These are phyloP conservation scores for Ostrea denselamellosa DNA, from an alignment of 1,140 invertebrate species.

Conservation along the genomic window DNA sequence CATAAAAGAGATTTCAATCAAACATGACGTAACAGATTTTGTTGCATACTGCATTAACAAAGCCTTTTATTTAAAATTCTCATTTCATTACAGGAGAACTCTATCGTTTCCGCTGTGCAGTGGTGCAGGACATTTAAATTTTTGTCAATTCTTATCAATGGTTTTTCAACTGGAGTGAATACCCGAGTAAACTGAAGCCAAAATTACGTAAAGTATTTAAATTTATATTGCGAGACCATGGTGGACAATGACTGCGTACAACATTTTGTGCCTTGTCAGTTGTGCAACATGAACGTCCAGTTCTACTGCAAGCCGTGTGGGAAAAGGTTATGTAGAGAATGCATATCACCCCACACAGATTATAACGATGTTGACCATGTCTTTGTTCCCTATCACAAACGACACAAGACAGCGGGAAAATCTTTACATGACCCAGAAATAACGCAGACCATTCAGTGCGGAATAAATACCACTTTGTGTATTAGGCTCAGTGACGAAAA, in stretches of 20 bases:
- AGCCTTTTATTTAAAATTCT: too few species aligned
- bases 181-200: neutral
- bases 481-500: neutral
- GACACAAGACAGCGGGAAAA: neutral
- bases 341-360: neutral
- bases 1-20: too few species aligned
- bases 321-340: constrained; percentile 1
- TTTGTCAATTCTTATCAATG: neutral
- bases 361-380: neutral
- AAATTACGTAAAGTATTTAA: neutral
- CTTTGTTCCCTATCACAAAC: neutral
- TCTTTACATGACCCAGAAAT: neutral
- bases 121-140: neutral
- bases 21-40: too few species aligned
- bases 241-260: neutral
- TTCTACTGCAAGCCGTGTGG: neutral
- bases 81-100: too few species aligned
- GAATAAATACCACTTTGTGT: neutral
- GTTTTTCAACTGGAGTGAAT: neutral
- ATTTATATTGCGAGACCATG: neutral
- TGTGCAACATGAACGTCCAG: neutral
- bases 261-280: neutral
- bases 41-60: too few species aligned
- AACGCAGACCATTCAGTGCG: neutral
- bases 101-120: neutral